These are phyloP conservation scores for Hippocampus mohnikei DNA, from an alignment of 2,113 vertebrate genomes.

Conservation along the genomic window DNA sequence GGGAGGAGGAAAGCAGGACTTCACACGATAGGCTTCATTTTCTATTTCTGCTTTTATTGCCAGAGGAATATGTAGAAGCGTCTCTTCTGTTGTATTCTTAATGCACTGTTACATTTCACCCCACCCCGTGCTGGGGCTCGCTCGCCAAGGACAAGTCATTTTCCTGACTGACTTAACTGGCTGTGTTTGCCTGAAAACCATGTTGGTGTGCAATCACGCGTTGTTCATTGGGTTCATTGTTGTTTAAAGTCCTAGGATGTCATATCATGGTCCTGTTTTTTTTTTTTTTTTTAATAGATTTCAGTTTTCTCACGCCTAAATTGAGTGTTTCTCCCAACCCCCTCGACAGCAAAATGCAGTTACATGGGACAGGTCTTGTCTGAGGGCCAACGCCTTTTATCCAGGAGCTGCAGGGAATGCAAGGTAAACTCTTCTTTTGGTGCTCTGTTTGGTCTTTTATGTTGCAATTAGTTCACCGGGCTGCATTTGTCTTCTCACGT, in stretches of 20 bases:
- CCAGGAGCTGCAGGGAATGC: constrained; percentile 86
- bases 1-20: constrained; percentile 56
- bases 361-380: constrained; percentile 83
- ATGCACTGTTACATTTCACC: constrained; percentile 43
- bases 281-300: neutral
- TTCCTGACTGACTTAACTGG: constrained; percentile 27
- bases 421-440: constrained; percentile 73
- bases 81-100: constrained; percentile 60
- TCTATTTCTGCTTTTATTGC: constrained; percentile 52
- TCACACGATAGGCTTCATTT: constrained; percentile 47
- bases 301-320: neutral
- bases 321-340: neutral
- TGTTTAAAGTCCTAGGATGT: neutral
- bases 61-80: constrained; percentile 48
- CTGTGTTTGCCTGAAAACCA: constrained; percentile 26
- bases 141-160: constrained; percentile 36
- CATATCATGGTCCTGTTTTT: neutral
- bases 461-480: neutral
- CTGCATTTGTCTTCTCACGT: neutral
- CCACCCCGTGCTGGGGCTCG: constrained; percentile 24
- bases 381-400: constrained; percentile 84
- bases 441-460: neutral
- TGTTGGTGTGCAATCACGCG: constrained; percentile 11
- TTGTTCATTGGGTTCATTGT: neutral
- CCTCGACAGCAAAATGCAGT: constrained; percentile 80